Conservation (phyloP, 2,797 vertebrate genomes). For the Sparus aurata region DNA sequence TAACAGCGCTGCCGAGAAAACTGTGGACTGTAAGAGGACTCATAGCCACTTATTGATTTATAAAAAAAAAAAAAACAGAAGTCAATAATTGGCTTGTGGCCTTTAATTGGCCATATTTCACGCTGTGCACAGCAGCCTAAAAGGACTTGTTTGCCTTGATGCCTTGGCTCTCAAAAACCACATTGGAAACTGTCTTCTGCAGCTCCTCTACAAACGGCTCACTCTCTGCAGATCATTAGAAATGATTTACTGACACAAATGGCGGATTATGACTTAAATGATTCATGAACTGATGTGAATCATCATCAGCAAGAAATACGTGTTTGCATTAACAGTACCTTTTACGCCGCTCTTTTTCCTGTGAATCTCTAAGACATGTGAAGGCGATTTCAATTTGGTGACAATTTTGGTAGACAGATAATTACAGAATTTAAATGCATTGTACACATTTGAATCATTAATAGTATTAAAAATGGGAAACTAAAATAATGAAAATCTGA, state of each 20-base stretch:
- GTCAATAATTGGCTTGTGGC: slow-evolving; percentile 2
- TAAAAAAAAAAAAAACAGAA: not conserved
- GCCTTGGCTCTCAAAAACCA: not conserved
- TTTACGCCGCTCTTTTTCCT: not conserved
- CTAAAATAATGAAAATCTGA: not conserved
- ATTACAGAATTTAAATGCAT: not conserved
- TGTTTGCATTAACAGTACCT: not conserved
- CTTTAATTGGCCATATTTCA: slow-evolving; percentile 10
- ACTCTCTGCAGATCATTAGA: not conserved
- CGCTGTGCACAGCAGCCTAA: not conserved
- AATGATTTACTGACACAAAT: not conserved
- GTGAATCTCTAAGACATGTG: not conserved
- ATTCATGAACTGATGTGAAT: too few relatives aligned
- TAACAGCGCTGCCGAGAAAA: not conserved
- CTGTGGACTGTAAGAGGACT: not conserved
- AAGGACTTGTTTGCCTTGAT: not conserved
- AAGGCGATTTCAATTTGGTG: not conserved
- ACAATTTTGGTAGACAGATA: not conserved
- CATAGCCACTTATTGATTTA: not conserved
- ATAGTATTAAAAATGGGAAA: not conserved
- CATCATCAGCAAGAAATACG: too few relatives aligned
- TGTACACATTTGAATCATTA: not conserved
- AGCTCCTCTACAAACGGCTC: not conserved
- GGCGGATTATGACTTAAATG: not conserved
- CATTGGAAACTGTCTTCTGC: not conserved